phyloP scores from a whole-genome alignment of 2,113 vertebrate species.

The Otus sunia region DNA sequence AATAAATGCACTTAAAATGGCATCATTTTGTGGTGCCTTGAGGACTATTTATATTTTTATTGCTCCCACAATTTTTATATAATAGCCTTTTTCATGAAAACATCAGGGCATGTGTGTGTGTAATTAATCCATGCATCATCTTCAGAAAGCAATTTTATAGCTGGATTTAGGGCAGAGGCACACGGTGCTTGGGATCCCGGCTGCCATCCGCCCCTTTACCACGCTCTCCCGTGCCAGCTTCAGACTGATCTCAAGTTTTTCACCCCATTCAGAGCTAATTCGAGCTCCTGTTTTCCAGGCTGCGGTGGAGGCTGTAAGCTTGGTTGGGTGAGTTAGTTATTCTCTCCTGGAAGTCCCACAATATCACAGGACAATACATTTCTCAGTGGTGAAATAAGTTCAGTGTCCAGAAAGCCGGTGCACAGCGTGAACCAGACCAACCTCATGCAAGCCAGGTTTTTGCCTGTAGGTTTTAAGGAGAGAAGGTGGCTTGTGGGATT shows the following conservation, averaged over 20 bases:
- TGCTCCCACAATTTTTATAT: neutral
- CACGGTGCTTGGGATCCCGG: neutral
- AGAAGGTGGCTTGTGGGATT: neutral
- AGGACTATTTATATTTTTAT: slow-evolving; percentile 23
- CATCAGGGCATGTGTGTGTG: neutral
- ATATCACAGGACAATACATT: neutral
- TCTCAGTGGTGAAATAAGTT: neutral
- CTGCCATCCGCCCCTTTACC: neutral
- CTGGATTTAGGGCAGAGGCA: neutral
- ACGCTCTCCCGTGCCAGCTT: neutral
- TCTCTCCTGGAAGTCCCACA: neutral
- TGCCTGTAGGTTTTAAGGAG: neutral
- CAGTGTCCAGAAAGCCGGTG: neutral
- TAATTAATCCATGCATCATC: neutral
- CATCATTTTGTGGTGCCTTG: neutral
- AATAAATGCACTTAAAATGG: slow-evolving; percentile 17
- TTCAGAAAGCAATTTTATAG: neutral
- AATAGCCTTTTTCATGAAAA: neutral
- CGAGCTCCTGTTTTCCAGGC: neutral
- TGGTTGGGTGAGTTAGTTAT: neutral
- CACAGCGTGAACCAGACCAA: fast-evolving
- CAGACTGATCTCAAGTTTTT: fast-evolving
- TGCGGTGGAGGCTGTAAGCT: neutral
- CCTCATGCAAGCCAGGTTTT: fast-evolving
- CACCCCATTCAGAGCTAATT: neutral